Conservation (phyloP, 2,113 vertebrate genomes). For the Hipposideros armiger region DNA sequence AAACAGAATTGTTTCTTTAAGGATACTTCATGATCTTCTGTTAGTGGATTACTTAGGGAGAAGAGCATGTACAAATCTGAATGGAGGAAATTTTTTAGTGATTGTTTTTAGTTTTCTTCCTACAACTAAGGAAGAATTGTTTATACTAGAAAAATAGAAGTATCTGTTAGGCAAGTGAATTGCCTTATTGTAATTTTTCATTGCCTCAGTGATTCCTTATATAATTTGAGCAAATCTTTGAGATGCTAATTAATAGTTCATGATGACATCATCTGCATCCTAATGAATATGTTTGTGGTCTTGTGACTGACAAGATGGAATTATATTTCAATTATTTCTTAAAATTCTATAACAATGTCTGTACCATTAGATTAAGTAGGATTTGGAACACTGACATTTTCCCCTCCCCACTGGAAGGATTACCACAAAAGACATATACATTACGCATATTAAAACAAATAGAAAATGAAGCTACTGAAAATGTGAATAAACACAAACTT, state of each 20-base stretch:
- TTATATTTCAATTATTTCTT: conserved; percentile 69
- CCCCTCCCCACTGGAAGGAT: conserved; percentile 15
- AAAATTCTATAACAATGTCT: conserved; percentile 66
- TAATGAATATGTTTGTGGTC: conserved; percentile 56
- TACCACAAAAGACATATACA: conserved; percentile 24
- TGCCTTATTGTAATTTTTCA: conserved; percentile 19
- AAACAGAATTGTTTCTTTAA: conserved; percentile 45
- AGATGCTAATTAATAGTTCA: conserved; percentile 54
- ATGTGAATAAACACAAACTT: conserved; percentile 23
- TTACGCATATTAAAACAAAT: conserved; percentile 62
- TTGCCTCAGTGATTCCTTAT: conserved; percentile 58
- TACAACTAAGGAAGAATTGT: conserved; percentile 35
- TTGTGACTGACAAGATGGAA: conserved; percentile 56
- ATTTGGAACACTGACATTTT: conserved; percentile 31
- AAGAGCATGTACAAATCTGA: conserved; percentile 1
- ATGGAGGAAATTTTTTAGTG: conserved; percentile 26
- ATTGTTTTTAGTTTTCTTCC: conserved; percentile 48
- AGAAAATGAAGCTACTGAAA: conserved; percentile 59
- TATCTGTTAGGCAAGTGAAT: conserved; percentile 49
- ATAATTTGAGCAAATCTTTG: conserved; percentile 56
- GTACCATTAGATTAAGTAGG: conserved; percentile 58
- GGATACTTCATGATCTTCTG: background rate
- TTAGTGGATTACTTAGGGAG: conserved; percentile 51
- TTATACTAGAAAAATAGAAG: conserved; percentile 33
- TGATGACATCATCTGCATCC: conserved; percentile 17